A percentile compares a stretch with the other conserved stretches of the same genome.
Conservation (phyloP, 1,140 invertebrate species). For the Pseudomyrmex pallidus region DNA sequence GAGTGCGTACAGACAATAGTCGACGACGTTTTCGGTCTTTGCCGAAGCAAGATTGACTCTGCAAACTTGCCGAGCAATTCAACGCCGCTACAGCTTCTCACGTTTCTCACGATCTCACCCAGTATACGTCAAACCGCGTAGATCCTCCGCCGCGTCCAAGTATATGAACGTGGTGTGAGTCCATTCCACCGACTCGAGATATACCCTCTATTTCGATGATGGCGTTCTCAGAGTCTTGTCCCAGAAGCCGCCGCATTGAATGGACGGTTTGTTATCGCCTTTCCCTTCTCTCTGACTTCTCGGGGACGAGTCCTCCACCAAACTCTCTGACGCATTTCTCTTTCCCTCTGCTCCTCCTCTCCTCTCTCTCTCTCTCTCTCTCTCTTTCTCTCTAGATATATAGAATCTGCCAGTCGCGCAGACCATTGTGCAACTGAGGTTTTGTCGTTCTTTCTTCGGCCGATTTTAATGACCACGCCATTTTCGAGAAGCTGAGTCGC, state of each 20-base stretch:
- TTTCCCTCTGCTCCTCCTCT: too few relatives aligned
- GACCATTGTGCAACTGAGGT: constrained; percentile 60
- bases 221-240: constrained; percentile 62
- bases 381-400: background rate
- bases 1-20: background rate
- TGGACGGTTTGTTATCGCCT: constrained; percentile 70
- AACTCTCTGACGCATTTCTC: constrained; percentile 16
- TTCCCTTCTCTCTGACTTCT: constrained; percentile 40
- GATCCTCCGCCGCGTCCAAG: constrained; percentile 1
- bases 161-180: constrained; percentile 22
- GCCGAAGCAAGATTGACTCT: background rate
- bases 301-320: constrained; percentile 50
- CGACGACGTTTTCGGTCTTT: background rate
- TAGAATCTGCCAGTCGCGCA: constrained; percentile 46
- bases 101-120: constrained; percentile 9
- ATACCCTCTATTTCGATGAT: constrained; percentile 69
- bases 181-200: constrained; percentile 36
- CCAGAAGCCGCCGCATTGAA: constrained; percentile 57
- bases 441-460: constrained; percentile 62
- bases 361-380: background rate
- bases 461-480: constrained; percentile 59
- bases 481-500: constrained; percentile 1
- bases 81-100: background rate
- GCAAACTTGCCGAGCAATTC: background rate
- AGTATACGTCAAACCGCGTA: constrained; percentile 12